Percentiles rank a stretch among this genome's conserved stretches.
Evolutionary conservation across 2,113 vertebrate species (phyloP).

Genomic region (Paradoxurus hermaphroditus): DNA sequence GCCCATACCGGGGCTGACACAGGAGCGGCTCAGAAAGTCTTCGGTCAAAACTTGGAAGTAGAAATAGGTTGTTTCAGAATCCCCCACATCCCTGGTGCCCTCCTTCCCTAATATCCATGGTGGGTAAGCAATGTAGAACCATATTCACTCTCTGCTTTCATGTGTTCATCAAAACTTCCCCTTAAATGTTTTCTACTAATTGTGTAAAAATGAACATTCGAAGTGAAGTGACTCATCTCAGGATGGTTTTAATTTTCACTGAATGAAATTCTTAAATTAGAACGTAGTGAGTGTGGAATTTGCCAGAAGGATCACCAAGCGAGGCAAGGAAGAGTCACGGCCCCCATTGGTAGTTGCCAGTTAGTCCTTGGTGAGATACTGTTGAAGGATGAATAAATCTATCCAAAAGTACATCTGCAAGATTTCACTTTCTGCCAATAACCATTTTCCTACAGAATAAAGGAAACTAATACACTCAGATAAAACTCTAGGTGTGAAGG

Average conservation of each 20-base stretch:
- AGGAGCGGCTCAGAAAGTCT: background rate
- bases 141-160: background rate
- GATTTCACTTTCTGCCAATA: background rate
- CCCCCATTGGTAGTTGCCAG: background rate
- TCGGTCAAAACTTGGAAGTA: background rate
- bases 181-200: background rate
- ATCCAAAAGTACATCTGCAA: background rate
- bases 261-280: background rate
- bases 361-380: background rate
- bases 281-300: background rate
- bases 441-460: background rate
- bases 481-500: background rate
- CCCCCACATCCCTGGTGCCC: no score
- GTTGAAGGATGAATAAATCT: background rate
- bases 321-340: background rate
- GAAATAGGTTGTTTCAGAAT: background rate
- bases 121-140: accelerated
- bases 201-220: background rate
- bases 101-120: background rate
- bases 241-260: background rate
- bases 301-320: background rate
- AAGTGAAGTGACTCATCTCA: background rate
- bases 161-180: background rate
- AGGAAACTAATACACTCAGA: background rate
- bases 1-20: background rate